phyloP scores from a whole-genome alignment of 64 coral and sea anemone species.

The Montipora capricornis region DNA sequence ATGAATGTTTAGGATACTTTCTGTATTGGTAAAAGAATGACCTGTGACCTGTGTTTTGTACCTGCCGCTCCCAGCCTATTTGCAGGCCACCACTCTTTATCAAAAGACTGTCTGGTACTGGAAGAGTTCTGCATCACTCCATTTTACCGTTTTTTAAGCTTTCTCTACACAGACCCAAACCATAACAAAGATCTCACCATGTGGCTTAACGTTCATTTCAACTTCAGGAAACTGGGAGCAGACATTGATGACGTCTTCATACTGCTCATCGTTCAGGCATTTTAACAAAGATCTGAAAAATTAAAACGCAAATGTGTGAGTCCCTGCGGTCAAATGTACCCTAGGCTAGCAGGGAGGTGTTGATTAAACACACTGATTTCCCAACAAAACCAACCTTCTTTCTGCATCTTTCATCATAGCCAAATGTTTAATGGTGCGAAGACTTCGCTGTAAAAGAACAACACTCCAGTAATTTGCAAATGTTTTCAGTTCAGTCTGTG shows the following conservation, averaged over 20 bases:
- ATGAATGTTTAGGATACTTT: too few relatives aligned
- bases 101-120: too few relatives aligned
- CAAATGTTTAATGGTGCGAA: conserved; percentile 86
- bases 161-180: too few relatives aligned
- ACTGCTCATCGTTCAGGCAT: conserved; percentile 81
- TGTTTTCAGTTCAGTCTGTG: background rate
- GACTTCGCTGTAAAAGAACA: conserved; percentile 71
- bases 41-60: too few relatives aligned
- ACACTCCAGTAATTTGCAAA: background rate
- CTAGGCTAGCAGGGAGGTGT: too few relatives aligned
- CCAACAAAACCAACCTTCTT: conserved; percentile 58
- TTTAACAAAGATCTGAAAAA: conserved; percentile 68
- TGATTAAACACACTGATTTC: background rate
- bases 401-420: conserved; percentile 77
- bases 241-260: conserved; percentile 91
- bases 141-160: background rate
- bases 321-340: background rate
- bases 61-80: too few relatives aligned
- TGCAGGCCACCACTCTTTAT: too few relatives aligned
- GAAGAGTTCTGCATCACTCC: background rate
- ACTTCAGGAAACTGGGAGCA: conserved; percentile 78
- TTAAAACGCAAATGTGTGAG: background rate
- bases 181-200: conserved; percentile 58
- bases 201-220: conserved; percentile 84
- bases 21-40: too few relatives aligned